These are phyloP conservation scores for Casuarius casuarius DNA, from an alignment of 2,113 vertebrate species.

Conservation along the genomic window DNA sequence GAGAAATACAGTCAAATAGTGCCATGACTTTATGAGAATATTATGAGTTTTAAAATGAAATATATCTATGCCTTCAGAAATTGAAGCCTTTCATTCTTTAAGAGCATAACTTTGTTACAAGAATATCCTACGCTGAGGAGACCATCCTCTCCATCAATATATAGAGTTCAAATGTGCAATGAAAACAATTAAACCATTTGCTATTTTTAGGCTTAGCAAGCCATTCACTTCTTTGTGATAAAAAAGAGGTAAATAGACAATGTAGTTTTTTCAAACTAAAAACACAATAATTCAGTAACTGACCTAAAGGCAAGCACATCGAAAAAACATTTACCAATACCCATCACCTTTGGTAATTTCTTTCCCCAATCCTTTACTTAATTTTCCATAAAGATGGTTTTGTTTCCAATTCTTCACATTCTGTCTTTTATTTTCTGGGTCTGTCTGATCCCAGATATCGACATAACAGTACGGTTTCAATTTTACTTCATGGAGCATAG, in stretches of 20 bases:
- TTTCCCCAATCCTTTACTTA: neutral
- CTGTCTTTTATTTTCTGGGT: neutral
- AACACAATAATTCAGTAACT: neutral
- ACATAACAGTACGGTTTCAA: neutral
- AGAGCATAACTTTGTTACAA: neutral
- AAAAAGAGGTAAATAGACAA: neutral
- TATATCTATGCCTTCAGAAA: neutral
- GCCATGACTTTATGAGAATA: neutral
- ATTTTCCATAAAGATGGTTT: neutral
- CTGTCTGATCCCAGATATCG: neutral
- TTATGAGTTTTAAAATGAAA: neutral
- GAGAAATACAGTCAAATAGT: neutral
- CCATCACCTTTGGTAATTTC: neutral
- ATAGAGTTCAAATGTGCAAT: accelerated
- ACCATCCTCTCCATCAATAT: neutral
- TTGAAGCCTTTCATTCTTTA: neutral
- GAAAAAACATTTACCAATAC: no score
- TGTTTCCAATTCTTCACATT: no score
- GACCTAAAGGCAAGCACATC: neutral
- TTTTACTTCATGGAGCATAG: neutral
- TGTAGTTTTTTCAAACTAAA: neutral
- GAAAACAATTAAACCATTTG: neutral
- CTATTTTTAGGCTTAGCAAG: neutral
- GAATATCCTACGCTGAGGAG: neutral
- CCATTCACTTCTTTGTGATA: neutral